phyloP scores from a whole-genome alignment of 2,888 invertebrate genomes.

The Chymomyza procnemis region DNA sequence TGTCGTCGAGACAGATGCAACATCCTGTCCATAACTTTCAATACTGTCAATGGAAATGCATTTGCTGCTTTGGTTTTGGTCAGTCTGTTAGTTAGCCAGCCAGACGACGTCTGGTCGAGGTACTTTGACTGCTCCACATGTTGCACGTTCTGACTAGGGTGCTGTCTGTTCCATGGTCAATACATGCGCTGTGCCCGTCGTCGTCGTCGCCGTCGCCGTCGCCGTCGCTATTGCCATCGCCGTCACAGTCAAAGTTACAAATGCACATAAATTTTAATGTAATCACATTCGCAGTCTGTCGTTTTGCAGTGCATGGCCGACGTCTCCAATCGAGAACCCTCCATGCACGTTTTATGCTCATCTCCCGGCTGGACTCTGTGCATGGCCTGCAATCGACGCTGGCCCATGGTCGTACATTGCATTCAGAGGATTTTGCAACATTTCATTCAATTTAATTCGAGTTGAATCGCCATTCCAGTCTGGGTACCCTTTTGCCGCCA shows the following conservation, averaged over 20 bases:
- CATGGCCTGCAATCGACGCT: not conserved
- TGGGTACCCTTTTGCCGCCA: slow-evolving; percentile 1
- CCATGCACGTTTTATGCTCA: not conserved
- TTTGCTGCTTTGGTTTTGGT: slow-evolving; percentile 39
- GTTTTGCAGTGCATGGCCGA: slow-evolving; percentile 30
- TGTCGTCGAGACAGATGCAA: slow-evolving; percentile 55
- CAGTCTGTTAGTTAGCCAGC: slow-evolving; percentile 10
- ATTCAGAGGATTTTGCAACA: slow-evolving; percentile 57
- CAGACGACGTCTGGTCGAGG: slow-evolving; percentile 37
- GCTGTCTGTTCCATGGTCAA: not conserved
- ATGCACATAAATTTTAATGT: slow-evolving; percentile 75
- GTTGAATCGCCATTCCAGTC: slow-evolving; percentile 38
- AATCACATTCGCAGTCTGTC: slow-evolving; percentile 66
- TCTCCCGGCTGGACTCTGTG: slow-evolving; percentile 2
- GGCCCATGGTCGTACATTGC: slow-evolving; percentile 31
- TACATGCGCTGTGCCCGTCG: not conserved
- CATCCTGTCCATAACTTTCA: slow-evolving; percentile 70
- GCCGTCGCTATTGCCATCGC: not conserved
- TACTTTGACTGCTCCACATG: slow-evolving; percentile 57
- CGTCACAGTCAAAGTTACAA: slow-evolving; percentile 50
- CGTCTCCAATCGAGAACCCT: not conserved
- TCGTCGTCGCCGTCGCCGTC: not conserved
- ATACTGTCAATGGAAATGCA: slow-evolving; percentile 52
- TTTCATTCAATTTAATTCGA: slow-evolving; percentile 65
- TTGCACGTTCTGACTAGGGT: slow-evolving; percentile 52